Percentiles rank a stretch among this genome's conserved stretches.
These are phyloP conservation scores for Ochropleura leucogaster DNA, from an alignment of 2,888 invertebrate genomes.

Conservation along the genomic window DNA sequence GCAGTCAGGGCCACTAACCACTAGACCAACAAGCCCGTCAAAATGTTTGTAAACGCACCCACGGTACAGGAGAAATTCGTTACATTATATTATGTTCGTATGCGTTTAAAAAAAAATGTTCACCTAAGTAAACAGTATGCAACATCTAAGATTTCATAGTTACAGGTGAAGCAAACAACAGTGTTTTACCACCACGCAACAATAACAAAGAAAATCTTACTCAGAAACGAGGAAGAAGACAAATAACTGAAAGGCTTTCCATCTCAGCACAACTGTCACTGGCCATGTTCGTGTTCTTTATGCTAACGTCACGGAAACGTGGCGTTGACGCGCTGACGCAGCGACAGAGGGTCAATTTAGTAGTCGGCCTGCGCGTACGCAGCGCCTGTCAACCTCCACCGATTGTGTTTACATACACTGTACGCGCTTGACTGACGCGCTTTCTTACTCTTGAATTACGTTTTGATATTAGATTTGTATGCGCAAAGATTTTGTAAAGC, in stretches of 20 bases:
- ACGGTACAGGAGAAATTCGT: no score
- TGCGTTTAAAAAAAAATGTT: no score
- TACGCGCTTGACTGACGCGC: slow-evolving; percentile 54
- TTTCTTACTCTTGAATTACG: slow-evolving; percentile 59
- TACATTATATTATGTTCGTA: no score
- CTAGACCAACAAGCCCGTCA: no score
- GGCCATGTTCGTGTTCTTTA: slow-evolving; percentile 52
- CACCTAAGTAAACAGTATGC: no score
- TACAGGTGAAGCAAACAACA: no score
- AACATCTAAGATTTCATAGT: no score
- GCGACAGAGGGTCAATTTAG: slow-evolving; percentile 63
- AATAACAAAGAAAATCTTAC: slow-evolving; percentile 25
- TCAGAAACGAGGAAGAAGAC: slow-evolving; percentile 28
- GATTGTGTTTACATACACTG: slow-evolving; percentile 64
- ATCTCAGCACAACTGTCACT: slow-evolving; percentile 51
- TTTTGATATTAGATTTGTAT: slow-evolving; percentile 55
- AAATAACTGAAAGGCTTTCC: slow-evolving; percentile 49
- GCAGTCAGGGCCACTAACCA: no score
- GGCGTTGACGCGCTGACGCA: slow-evolving; percentile 42
- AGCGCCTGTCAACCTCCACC: slow-evolving; percentile 60
- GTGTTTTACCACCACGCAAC: neutral
- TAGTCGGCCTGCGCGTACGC: slow-evolving; percentile 55
- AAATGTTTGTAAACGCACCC: no score
- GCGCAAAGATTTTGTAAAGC: slow-evolving; percentile 48
- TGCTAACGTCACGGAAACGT: slow-evolving; percentile 56